Evolutionary conservation across 2,797 vertebrate genomes (phyloP), one percentile per base, ranked within the genome.

Genomic region (Neosilurus mollespiculum): DNA sequence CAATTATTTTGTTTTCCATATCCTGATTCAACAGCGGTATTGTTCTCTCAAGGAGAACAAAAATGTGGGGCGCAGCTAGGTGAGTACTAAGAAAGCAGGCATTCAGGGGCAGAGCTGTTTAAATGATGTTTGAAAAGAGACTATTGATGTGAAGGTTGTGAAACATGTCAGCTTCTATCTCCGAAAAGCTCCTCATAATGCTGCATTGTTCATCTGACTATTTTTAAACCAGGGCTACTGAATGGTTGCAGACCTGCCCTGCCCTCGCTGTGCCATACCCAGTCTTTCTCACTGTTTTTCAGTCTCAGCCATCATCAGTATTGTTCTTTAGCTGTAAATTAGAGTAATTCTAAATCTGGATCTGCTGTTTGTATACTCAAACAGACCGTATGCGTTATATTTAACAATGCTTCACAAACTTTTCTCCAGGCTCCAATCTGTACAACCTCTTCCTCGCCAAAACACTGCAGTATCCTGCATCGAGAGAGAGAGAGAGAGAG

Each of bases 141-240:
- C 84, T 82, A 66, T 82, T 73, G 69, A 82, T 79, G 53, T 82
- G 84, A 83, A 82, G 81, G 84, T 80, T 83, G 69, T 61, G 15
- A 73, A 64, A 71, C 64, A 77, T 59, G 59, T 69, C 22, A 69
- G 61, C 66, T 72, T 58, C 30, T 34, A 51, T 71, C 65, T 18
- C 70, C 81, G 26, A 71, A 81, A 56, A 79, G 24, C 64, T 53
- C 59, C 49, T 78, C 78, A 62, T 37, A 84, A 75, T 24, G 0
- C 26, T 71, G 71, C 10, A 80, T 81, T 79, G 73, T 81, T 30
- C 22, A 53, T 69, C 69, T 24, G 56, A 59, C 54, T 84, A 72
- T 86, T 83, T 86, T 84, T 84, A 73, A 82, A 62, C 43, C 22
- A 78, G 61, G 16, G 51, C 61, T 83, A 65, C 83, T 69, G 51